Evolutionary conservation across 1,140 invertebrate species (phyloP).

Genomic region (Lepidostoma basale): DNA sequence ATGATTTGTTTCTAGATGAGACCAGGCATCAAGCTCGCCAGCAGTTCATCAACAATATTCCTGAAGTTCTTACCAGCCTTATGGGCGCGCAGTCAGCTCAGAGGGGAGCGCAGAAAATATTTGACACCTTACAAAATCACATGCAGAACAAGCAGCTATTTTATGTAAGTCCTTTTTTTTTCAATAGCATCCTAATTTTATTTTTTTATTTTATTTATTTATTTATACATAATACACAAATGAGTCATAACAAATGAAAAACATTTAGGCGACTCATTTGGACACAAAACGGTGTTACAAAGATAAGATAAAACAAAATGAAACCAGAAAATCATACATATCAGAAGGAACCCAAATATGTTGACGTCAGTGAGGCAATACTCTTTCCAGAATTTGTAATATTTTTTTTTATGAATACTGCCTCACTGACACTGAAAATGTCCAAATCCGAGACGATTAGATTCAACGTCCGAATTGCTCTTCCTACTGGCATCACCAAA

Average conservation of each 20-base stretch:
- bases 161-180: constrained; percentile 73
- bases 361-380: no score
- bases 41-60: constrained; percentile 74
- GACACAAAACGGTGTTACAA: constrained; percentile 42
- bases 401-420: no score
- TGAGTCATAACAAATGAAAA: constrained; percentile 26
- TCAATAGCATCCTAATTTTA: neutral
- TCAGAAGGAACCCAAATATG: no score
- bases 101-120: constrained; percentile 83
- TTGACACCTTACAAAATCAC: constrained; percentile 84
- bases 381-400: no score
- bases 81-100: constrained; percentile 85
- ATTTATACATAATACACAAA: neutral
- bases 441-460: no score
- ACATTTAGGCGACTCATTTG: constrained; percentile 26
- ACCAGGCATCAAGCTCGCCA: constrained; percentile 68
- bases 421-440: no score
- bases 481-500: no score
- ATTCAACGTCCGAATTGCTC: no score
- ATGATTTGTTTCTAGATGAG: constrained; percentile 52
- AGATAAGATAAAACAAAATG: neutral
- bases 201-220: constrained; percentile 16
- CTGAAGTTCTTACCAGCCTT: constrained; percentile 80
- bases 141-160: constrained; percentile 89
- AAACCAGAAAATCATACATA: neutral